Evolutionary conservation across 2,888 invertebrate genomes (phyloP), one percentile per base, ranked within the genome.

Genomic region (Melipona bicolor): DNA sequence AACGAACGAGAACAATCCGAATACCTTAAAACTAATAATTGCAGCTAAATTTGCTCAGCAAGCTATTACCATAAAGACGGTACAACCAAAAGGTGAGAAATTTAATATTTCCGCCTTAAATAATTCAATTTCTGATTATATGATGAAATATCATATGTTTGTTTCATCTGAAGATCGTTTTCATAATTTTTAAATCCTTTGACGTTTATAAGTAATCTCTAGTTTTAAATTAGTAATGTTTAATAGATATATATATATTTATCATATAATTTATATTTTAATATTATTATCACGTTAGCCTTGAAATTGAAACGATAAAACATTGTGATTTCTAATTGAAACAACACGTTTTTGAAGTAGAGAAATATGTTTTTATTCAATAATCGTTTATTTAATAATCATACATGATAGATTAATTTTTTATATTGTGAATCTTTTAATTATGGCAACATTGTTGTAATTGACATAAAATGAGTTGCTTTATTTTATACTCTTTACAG

Each of bases 1-100:
- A 88, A 97, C 97, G 17, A 98, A 98, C 92, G 96, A 97, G 91
- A 97, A 96, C 90, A 98, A 98, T 94, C 97, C 97, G 52, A 96
- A 97, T 32, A 96, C 97, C 36, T 95, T 98, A 86, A 98, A 98
- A 94, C 93, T 98, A 87, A 92, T 97, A 50, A 95, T 97, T 91
- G 96, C 97, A 81, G 96, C 96, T 17, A 96, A 97, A 91, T 95
- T 96, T 87, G 96, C 96, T 0, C 69, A 81, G 62, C 96, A 96
- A 91, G 94, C 96, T 86, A 95, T 96, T 32, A 94, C 95, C 82
- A 90, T 97, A 83, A 95, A 96, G 88, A 95, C 95, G 91, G 95
- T 96, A 90, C 95, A 96, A 87, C 95, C 96, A 84, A 96, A 95
- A 95, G 97, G 97, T 97, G 95, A 92, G 94, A 91, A 83, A 87